These are phyloP conservation scores for Bradypodion pumilum DNA, from an alignment of 2,797 vertebrate genomes.

Conservation along the genomic window DNA sequence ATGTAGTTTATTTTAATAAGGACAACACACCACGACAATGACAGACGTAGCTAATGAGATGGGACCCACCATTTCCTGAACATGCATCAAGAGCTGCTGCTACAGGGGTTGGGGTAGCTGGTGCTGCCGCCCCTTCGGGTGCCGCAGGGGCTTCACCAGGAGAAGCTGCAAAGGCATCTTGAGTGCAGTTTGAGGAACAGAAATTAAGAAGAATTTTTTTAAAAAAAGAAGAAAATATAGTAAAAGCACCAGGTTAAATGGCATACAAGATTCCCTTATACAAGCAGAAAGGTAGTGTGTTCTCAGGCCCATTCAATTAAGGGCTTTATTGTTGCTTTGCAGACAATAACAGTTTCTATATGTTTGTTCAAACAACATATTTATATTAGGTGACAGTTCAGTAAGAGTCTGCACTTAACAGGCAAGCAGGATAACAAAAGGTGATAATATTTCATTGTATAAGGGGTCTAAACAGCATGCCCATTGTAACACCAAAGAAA, in stretches of 20 bases:
- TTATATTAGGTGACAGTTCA: constrained; percentile 21
- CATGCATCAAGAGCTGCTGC: constrained; percentile 94
- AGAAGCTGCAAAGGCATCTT: constrained; percentile 98
- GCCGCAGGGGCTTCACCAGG: constrained; percentile 93
- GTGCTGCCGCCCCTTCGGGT: constrained; percentile 85
- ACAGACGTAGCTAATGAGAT: constrained; percentile 71
- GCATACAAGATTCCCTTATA: constrained; percentile 78
- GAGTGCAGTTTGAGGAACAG: constrained; percentile 77
- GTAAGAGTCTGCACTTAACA: not conserved
- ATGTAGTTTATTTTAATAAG: constrained; percentile 69
- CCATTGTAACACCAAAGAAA: constrained; percentile 60
- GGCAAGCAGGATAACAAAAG: constrained; percentile 42
- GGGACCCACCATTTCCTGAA: constrained; percentile 98
- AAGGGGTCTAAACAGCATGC: constrained; percentile 79
- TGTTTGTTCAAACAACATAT: constrained; percentile 11
- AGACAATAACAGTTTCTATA: not conserved
- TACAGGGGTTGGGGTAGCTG: constrained; percentile 83
- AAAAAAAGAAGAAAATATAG: constrained; percentile 81
- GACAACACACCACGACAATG: constrained; percentile 61
- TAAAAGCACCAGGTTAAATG: constrained; percentile 79
- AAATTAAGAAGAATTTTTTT: constrained; percentile 75
- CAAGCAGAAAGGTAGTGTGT: constrained; percentile 65
- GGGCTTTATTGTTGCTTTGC: not conserved
- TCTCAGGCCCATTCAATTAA: not conserved
- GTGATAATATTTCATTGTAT: constrained; percentile 76